Evolutionary conservation across 2,113 vertebrate species (phyloP), one percentile per base, ranked within the genome.

Genomic region (Pituophis catenifer): DNA sequence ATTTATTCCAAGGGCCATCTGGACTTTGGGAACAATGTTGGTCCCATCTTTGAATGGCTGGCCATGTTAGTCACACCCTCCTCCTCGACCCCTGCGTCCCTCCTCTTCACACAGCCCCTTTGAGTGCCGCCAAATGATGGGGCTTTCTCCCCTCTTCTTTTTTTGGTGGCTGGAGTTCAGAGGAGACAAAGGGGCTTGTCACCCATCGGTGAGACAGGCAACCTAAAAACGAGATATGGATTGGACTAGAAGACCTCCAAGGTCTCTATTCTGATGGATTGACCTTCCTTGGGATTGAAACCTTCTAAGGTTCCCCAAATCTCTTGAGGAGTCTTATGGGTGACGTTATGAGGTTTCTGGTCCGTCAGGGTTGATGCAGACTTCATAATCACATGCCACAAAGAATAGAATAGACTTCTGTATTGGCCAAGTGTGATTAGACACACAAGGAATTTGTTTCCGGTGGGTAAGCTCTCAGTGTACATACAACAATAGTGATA

Each of bases 1-100:
- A 98, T 98, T 98, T 98, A 98, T 98, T 98, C 97, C 94, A 86
- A 96, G 97, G 98, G 96, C 98, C 98, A 98, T 98, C 97, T 97
- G 97, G 97, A 98, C 97, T 95, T 95, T 94, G 96, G 96, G 97
- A 98, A 99, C 98, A 98, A 98, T 97, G 96, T 89, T 89, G 95
- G 97, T 97, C 96, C 97, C 95, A 91, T 95, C 95, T 97, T 96
- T 98, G 96, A 96, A 97, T 98, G 98, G 98, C 97, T 97, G 48
- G 94, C 95, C 94, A 91, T 97, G 98, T 99, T 98, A 98, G 98
- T 99, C 98, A 99, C 98, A 98, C 97, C 97, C 98, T 98, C 97
- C 97, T 97, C 95, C 97, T 96, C 94, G 97, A 98, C 97, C 98
- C 97, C 97, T 97, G 95, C 70, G 52, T 96, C 96, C 97, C 97